Evolutionary conservation across 2,888 invertebrate genomes (phyloP), one percentile per base, ranked within the genome.

Genomic region (Cephus spinipes): DNA sequence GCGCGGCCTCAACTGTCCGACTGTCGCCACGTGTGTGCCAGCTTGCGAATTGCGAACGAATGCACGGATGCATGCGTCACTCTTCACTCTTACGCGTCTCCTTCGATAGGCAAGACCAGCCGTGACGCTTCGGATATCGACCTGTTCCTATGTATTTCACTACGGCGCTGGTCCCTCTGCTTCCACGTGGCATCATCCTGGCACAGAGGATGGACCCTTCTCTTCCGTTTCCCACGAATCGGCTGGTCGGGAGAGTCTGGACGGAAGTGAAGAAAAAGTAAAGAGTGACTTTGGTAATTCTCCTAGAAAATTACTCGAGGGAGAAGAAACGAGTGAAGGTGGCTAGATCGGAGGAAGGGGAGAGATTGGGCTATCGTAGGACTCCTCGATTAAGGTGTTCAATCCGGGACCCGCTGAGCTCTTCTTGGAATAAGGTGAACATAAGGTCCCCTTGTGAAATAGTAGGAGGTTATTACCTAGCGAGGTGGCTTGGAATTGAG

Each of bases 11-110:
- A 11, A 32, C 71, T 33, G 71, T 71, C 71, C 71, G 31, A 80
- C 84, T 85, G 85, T 84, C 85, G 86, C 88, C 88, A 88, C 88
- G 88, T 88, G 88, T 85, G 85, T 85, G 87, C 83, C 88, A 87
- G 88, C 86, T 88, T 88, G 87, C 84, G 83, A 31, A 33, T 88
- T 87, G 87, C 84, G 83, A 31, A 33, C 71, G 71, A 6, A 71
- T 33, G 31, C 32, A 71, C 30, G 80, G 79, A 78, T 79, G 78
- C 81, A 77, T 79, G 71, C 77, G 76, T 76, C 40, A 0, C 77
- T 77, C 76, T 30, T 74, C 77, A 30, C 69, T n/a, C 33, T 76
- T 33, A 34, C 11, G 76, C 73, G 68, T 76, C 76, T 69, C 34
- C 76, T 74, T 40, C 40, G 15, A 40, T 40, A 40, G 1, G 15